Evolutionary conservation across 2,113 vertebrate species (phyloP), one percentile per base, ranked within the genome.

Genomic region (Cyanocitta stelleri): DNA sequence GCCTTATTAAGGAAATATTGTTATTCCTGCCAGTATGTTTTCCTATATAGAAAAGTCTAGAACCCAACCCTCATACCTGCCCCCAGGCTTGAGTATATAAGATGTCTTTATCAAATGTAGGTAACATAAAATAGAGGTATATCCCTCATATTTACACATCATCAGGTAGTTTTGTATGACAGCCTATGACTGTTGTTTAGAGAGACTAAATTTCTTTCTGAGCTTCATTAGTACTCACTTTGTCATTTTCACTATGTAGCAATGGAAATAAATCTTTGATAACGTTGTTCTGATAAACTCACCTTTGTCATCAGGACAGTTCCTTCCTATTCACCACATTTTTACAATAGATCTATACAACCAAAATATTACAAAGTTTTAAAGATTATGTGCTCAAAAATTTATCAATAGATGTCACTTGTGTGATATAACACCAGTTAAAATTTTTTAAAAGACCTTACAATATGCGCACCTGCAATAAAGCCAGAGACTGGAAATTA

Each of bases 1-100:
- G 16, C 27, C 33, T 73, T 73, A 4, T 69, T 39, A 33, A 73
- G 59, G 30, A 93, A 73, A 44, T 52, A 15, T 7, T 43, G 9
- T 48, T 86, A 39, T 56, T 73, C 13, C 59, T 81, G 32, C 18
- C 39, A 46, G 3, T 41, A 26, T 66, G 33, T 12, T 87, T 81
- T 62, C 26, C 14, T 16, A 20, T 8, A 17, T 3, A 49, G 30
- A 66, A 76, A 69, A 71, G 3, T 77, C 59, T 74, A 54, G 33
- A 89, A 41, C 14, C 10, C 23, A 80, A 67, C 3, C 2, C 9
- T 4, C 9, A 14, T 49, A 63, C 6, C 18, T 0, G 0, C 30
- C 20, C 29, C 16, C 6, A 63, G 29, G 29, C n/a, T 59, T 78
- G 10, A 11, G n/a, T 71, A 41, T 23, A 9, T 46, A 76, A 51